These are phyloP conservation scores for Pocillopora meandrina DNA, from an alignment of 92 coral and sea anemone species.

Conservation along the genomic window DNA sequence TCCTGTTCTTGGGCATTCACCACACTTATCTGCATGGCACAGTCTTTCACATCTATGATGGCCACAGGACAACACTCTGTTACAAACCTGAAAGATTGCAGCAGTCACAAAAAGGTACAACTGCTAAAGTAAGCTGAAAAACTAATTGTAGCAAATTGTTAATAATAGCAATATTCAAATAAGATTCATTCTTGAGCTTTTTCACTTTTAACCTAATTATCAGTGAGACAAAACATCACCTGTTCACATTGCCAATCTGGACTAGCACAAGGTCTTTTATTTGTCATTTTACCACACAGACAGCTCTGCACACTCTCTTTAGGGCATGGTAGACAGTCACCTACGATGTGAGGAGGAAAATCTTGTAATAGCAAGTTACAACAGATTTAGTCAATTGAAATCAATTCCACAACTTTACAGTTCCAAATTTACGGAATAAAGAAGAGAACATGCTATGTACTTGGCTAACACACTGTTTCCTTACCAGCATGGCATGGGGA, in stretches of 20 bases:
- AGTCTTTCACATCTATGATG: constrained; percentile 55
- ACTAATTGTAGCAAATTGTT: too few relatives aligned
- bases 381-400: too few relatives aligned
- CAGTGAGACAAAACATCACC: constrained; percentile 37
- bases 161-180: too few relatives aligned
- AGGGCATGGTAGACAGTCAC: constrained; percentile 48
- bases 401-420: too few relatives aligned
- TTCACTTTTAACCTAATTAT: too few relatives aligned
- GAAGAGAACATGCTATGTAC: not conserved
- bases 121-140: too few relatives aligned
- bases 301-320: constrained; percentile 85
- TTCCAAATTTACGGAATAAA: too few relatives aligned
- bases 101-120: not conserved
- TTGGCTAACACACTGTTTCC: not conserved
- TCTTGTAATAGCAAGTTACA: too few relatives aligned
- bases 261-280: constrained; percentile 89
- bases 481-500: constrained; percentile 86
- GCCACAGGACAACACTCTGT: constrained; percentile 50
- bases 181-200: too few relatives aligned
- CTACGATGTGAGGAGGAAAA: too few relatives aligned
- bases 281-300: constrained; percentile 66
- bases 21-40: constrained; percentile 86
- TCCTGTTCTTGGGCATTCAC: constrained; percentile 91
- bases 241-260: constrained; percentile 93
- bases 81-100: constrained; percentile 45